A percentile compares a stretch with the other conserved stretches of the same genome.
Evolutionary conservation across 1,140 invertebrate genomes (phyloP).

Genomic region (Plutomurus gul): DNA sequence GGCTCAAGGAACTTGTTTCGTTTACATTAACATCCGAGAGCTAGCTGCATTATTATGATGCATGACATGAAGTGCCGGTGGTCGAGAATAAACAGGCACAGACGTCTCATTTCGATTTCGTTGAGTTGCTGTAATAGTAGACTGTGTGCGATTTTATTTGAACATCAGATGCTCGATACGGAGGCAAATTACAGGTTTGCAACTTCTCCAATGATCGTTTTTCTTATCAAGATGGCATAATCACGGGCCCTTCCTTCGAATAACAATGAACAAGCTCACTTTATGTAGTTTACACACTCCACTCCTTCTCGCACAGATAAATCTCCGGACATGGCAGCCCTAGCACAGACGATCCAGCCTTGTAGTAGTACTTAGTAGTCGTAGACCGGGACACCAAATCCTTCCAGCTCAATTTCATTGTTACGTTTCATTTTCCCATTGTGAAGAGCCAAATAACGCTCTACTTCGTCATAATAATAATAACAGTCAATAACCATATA

Average conservation of each 20-base stretch:
- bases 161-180: slow-evolving; percentile 25
- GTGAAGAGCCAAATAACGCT: not conserved
- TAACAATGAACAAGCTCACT: slow-evolving; percentile 13
- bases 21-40: not conserved
- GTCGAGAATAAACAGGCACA: slow-evolving; percentile 18
- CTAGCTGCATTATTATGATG: slow-evolving; percentile 11
- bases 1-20: not conserved
- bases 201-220: slow-evolving; percentile 17
- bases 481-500: slow-evolving; percentile 15
- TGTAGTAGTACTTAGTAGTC: no score
- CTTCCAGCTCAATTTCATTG: not conserved
- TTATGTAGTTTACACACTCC: not conserved
- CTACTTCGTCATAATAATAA: not conserved
- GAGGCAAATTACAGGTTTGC: slow-evolving; percentile 28
- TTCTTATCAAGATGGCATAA: slow-evolving; percentile 29
- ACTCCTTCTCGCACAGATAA: not conserved
- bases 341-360: not conserved
- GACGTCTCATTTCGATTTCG: slow-evolving; percentile 28
- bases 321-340: not conserved
- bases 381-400: not conserved
- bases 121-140: slow-evolving; percentile 27
- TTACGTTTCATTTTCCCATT: not conserved
- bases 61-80: slow-evolving; percentile 27
- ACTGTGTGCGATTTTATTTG: slow-evolving; percentile 26
- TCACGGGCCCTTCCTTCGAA: slow-evolving; percentile 18